phyloP scores from a whole-genome alignment of 2,113 vertebrate species.

The Ammodytes marinus region DNA sequence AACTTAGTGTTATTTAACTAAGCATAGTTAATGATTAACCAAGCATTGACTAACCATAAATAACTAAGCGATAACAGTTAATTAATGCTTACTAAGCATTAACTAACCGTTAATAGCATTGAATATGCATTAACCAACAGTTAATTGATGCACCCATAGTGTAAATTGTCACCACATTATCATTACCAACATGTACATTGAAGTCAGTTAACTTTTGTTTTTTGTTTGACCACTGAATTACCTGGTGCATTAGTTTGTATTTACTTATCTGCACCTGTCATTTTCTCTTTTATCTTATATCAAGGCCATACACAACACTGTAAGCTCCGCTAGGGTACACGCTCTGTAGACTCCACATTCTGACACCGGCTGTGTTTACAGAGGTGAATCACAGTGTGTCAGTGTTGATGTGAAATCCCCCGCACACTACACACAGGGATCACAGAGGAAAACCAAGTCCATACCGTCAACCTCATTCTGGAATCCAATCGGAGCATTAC shows the following conservation, averaged over 20 bases:
- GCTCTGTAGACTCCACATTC: conserved; percentile 34
- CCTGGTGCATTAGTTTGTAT: background rate
- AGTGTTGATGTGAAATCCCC: conserved; percentile 64
- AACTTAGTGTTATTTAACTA: too few relatives aligned
- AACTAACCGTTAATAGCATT: too few relatives aligned
- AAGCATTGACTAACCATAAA: too few relatives aligned
- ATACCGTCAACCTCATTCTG: conserved; percentile 42
- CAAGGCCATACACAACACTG: conserved; percentile 14
- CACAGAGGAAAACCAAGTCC: conserved; percentile 61
- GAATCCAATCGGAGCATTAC: conserved; percentile 67
- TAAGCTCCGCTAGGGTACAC: conserved; percentile 25
- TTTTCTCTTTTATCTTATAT: conserved; percentile 30
- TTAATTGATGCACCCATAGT: too few relatives aligned
- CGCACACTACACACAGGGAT: conserved; percentile 54
- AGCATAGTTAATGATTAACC: too few relatives aligned
- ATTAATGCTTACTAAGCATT: too few relatives aligned
- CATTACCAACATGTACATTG: too few relatives aligned
- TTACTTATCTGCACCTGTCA: conserved; percentile 13
- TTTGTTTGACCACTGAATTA: conserved; percentile 23
- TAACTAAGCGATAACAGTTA: too few relatives aligned
- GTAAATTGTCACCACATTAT: too few relatives aligned
- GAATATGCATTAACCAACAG: conserved; percentile 8
- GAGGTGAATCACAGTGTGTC: conserved; percentile 64
- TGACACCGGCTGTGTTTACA: conserved; percentile 63
- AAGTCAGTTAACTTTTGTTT: too few relatives aligned